phyloP scores from a whole-genome alignment of 2,888 invertebrate species.

The Tipula unca region DNA sequence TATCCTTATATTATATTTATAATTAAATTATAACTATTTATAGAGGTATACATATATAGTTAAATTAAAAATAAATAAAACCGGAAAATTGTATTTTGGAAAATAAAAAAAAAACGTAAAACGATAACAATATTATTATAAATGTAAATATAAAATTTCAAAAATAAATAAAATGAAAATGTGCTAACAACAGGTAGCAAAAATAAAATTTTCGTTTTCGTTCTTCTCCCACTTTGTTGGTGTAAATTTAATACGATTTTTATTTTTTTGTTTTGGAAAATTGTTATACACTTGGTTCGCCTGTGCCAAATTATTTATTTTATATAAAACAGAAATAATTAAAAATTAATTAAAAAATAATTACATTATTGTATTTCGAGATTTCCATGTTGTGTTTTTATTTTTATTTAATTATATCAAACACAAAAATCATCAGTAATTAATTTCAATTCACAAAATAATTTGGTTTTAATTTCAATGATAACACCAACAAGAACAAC shows the following conservation, averaged over 20 bases:
- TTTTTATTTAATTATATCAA: not conserved
- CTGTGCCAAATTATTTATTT: not conserved
- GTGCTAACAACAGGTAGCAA: constrained; percentile 8
- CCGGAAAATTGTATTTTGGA: not conserved
- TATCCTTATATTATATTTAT: not conserved
- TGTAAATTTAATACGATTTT: not conserved
- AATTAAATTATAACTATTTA: not conserved
- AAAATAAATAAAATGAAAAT: not conserved
- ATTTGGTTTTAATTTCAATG: not conserved
- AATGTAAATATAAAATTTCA: not conserved
- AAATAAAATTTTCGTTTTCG: not conserved
- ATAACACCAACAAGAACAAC: not conserved
- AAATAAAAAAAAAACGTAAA: not conserved
- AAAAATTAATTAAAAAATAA: not conserved
- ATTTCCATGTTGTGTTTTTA: not conserved
- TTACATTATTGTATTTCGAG: not conserved
- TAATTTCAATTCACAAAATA: not conserved
- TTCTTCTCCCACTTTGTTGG: not conserved
- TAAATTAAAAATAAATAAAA: not conserved
- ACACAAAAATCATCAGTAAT: not conserved
- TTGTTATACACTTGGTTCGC: not conserved
- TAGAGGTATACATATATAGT: not conserved
- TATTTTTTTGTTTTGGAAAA: not conserved
- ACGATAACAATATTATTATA: not conserved
- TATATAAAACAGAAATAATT: not conserved